Evolutionary conservation across 2,888 invertebrate genomes (phyloP).

Genomic region (Dichetophora obliterata): DNA sequence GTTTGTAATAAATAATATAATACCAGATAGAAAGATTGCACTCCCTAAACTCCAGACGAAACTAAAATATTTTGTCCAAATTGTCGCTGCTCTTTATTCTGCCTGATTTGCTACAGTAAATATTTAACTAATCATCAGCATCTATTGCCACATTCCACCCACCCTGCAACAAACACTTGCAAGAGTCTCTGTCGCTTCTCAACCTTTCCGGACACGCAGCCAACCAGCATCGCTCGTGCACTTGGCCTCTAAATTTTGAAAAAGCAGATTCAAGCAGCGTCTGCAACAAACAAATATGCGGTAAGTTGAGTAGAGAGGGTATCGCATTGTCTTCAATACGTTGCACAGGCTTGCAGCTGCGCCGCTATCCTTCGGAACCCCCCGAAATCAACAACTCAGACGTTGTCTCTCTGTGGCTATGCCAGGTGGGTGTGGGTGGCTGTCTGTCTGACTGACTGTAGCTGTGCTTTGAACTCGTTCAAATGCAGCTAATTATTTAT

Average conservation of each 20-base stretch:
- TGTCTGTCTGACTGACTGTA: not conserved
- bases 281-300: constrained; percentile 2
- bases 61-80: no score
- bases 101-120: not conserved
- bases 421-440: not conserved
- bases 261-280: not conserved
- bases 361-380: not conserved
- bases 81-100: no score
- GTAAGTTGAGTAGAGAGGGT: not conserved
- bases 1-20: no score
- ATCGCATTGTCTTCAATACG: not conserved
- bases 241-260: constrained; percentile 58
- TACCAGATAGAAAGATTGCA: no score
- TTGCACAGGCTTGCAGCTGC: not conserved
- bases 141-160: not conserved
- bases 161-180: constrained; percentile 16
- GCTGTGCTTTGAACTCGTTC: not conserved
- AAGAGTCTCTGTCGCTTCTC: constrained; percentile 16
- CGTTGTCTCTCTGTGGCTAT: not conserved
- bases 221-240: constrained; percentile 51
- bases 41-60: no score
- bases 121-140: not conserved
- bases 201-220: not conserved
- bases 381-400: no score
- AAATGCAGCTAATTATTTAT: not conserved